Evolutionary conservation across 2,888 invertebrate species (phyloP), one percentile per base, ranked within the genome.

Genomic region (Scelioninae gen. 2): DNA sequence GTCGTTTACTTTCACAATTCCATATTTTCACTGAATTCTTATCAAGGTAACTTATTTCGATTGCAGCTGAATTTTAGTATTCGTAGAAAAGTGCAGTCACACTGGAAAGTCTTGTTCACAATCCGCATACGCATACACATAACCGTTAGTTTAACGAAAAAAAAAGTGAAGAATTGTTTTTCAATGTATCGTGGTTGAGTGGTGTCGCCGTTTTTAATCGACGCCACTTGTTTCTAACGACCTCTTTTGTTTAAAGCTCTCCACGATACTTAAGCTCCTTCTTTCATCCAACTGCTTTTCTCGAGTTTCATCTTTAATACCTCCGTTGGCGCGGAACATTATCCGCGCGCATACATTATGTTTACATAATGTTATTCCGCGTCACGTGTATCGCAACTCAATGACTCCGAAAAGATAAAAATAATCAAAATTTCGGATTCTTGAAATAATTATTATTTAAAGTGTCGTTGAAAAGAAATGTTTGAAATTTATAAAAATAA

Each of bases 211-310:
- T 81, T 82, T 84, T 82, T 82, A 82, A 82, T 84, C 83, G 83
- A 74, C 78, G 78, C 82, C 83, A 82, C 84, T 84, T 83, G 82
- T 80, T 79, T 80, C 80, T 84, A 85, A 84, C 83, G 83, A 84
- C 80, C 81, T 80, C 82, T 78, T 83, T 84, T 84, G 82, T 83
- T 84, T 81, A 78, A 82, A 81, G 77, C 79, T 80, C 80, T 80
- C 78, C 69, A 75, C 78, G 72, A 75, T 75, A 39, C 52, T 70
- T 65, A 53, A 70, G 50, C 68, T 71, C 71, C 68, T 67, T 73
- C 63, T 68, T 73, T 65, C 71, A 69, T 48, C 55, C 22, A 48
- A 25, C 60, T 67, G 63, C 63, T 63, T 69, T 71, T 53, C 35
- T 53, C 57, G 46, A 50, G 61, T 50, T 65, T 50, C 55, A 39